Evolutionary conservation across 1,140 invertebrate species (phyloP).

Genomic region (Lucilia cuprina): DNA sequence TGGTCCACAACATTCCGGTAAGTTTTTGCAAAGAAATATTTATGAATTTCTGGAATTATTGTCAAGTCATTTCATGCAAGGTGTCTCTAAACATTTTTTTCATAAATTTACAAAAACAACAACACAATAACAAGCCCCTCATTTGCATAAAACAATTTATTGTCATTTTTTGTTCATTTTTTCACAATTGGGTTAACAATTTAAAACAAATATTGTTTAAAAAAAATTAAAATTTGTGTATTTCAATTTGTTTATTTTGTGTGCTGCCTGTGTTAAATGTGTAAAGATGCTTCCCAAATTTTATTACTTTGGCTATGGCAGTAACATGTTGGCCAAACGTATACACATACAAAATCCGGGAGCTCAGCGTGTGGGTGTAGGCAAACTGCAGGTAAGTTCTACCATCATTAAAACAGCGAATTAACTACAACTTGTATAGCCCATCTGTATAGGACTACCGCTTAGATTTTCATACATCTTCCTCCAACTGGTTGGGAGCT

Average conservation of each 20-base stretch:
- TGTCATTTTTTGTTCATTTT: too few relatives aligned
- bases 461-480: conserved; percentile 47
- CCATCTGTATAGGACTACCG: conserved; percentile 42
- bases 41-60: too few relatives aligned
- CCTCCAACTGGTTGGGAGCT: conserved; percentile 49
- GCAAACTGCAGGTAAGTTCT: conserved; percentile 48
- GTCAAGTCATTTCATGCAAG: too few relatives aligned
- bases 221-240: neutral
- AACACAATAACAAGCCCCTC: neutral
- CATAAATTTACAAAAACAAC: neutral
- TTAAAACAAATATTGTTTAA: neutral
- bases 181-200: too few relatives aligned
- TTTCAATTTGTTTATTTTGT: neutral
- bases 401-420: neutral
- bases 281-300: conserved; percentile 41
- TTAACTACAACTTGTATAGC: neutral
- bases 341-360: conserved; percentile 58
- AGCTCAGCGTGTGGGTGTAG: conserved; percentile 50
- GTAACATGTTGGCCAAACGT: conserved; percentile 53
- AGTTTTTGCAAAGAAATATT: too few relatives aligned
- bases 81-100: neutral
- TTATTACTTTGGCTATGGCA: conserved; percentile 58
- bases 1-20: too few relatives aligned
- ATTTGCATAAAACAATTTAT: too few relatives aligned
- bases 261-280: neutral